A percentile compares a stretch with the other conserved stretches of the same genome.
Evolutionary conservation across 2,797 vertebrate genomes (phyloP).

Genomic region (Epinephelus coioides): DNA sequence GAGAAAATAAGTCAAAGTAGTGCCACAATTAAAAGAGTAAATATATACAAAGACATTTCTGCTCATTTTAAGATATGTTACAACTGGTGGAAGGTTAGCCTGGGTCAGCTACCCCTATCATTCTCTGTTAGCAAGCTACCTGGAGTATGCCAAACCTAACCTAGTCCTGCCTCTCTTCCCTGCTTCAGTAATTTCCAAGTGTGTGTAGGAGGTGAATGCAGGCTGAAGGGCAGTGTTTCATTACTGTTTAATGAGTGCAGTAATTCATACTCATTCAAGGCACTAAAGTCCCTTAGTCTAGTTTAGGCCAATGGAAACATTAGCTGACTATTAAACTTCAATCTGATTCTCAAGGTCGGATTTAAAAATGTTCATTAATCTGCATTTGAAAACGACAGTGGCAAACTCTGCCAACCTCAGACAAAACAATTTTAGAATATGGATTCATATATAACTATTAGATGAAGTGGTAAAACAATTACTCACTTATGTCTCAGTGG

Average conservation of each 20-base stretch:
- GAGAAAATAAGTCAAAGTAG: too few species aligned
- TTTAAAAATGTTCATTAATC: constrained; percentile 44
- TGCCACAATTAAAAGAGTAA: too few species aligned
- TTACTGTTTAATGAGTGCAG: constrained; percentile 58
- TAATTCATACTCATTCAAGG: constrained; percentile 55
- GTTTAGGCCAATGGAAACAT: constrained; percentile 34
- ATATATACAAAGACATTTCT: too few species aligned
- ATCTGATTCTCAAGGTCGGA: constrained; percentile 52
- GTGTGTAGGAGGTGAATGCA: constrained; percentile 37
- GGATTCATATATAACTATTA: background rate
- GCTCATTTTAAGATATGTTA: too few species aligned
- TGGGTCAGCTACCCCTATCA: background rate
- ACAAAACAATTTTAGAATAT: constrained; percentile 14
- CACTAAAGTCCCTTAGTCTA: constrained; percentile 36
- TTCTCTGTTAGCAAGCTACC: constrained; percentile 1
- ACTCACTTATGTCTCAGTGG: constrained; percentile 4
- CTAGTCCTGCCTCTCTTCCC: constrained; percentile 14
- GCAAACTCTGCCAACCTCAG: constrained; percentile 24
- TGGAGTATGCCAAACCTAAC: background rate
- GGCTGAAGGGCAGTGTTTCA: constrained; percentile 63
- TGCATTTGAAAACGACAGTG: constrained; percentile 30
- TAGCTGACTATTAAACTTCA: constrained; percentile 53
- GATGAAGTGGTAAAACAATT: constrained; percentile 17
- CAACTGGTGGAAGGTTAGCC: too few species aligned
- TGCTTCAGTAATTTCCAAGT: constrained; percentile 49